phyloP scores from a whole-genome alignment of 2,888 invertebrate species.

The Hemistola chrysoprasaria region DNA sequence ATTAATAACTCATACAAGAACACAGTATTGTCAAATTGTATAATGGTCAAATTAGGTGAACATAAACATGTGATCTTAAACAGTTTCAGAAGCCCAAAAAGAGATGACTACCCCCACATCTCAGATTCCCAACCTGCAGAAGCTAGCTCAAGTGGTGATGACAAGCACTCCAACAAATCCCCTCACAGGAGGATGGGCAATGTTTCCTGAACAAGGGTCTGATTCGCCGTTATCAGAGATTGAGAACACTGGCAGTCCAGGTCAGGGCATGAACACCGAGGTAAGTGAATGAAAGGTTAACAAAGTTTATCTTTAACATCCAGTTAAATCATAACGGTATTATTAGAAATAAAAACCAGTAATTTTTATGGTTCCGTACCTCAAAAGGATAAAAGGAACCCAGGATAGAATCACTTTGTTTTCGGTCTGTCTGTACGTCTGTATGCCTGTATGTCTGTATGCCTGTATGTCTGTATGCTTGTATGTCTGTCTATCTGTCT shows the following conservation, averaged over 20 bases:
- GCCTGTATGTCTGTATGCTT: no score
- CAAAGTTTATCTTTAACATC: not conserved
- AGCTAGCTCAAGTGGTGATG: constrained; percentile 57
- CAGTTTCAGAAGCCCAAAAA: constrained; percentile 45
- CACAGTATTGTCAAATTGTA: no score
- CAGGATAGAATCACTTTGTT: no score
- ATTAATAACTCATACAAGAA: no score
- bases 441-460: no score
- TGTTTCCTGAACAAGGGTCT: constrained; percentile 62
- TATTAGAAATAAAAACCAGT: no score
- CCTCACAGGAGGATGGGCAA: constrained; percentile 53
- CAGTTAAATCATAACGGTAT: no score
- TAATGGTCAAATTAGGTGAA: no score
- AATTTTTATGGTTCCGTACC: no score
- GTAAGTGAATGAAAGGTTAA: constrained; percentile 32
- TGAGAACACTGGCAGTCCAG: constrained; percentile 64
- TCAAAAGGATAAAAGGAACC: no score
- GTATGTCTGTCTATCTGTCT: no score
- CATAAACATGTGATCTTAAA: not conserved
- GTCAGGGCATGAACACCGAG: constrained; percentile 56
- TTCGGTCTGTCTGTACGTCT: no score
- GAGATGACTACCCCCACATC: constrained; percentile 69
- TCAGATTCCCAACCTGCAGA: constrained; percentile 53
- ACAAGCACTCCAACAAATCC: constrained; percentile 73
- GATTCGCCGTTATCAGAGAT: constrained; percentile 75